phyloP scores from a whole-genome alignment of 2,888 invertebrate genomes.

The Embidobia sp. region DNA sequence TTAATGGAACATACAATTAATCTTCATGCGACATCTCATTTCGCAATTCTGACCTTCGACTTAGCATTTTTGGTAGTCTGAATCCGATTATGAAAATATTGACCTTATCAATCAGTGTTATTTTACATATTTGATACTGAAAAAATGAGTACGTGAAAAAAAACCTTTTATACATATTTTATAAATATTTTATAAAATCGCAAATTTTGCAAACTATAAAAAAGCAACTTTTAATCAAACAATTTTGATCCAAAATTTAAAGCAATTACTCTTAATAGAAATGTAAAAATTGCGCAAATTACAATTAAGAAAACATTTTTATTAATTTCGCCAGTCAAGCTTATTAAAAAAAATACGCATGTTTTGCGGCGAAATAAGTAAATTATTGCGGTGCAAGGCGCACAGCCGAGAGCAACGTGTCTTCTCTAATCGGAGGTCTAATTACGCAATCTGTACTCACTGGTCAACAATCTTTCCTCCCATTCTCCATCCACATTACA shows the following conservation, averaged over 20 bases:
- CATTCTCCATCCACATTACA: slow-evolving; percentile 49
- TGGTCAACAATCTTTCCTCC: slow-evolving; percentile 60
- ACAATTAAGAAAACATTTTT: slow-evolving; percentile 9
- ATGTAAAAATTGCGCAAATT: slow-evolving; percentile 18
- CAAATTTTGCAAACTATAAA: no score
- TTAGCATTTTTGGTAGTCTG: slow-evolving; percentile 25
- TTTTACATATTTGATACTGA: slow-evolving; percentile 28
- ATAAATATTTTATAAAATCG: no score
- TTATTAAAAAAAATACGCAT: slow-evolving; percentile 27
- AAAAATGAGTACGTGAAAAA: background rate
- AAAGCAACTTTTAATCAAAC: no score
- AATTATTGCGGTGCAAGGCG: slow-evolving; percentile 61
- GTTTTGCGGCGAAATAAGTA: slow-evolving; percentile 49
- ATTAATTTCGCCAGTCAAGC: slow-evolving; percentile 33
- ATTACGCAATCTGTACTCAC: slow-evolving; percentile 69
- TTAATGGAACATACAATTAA: slow-evolving; percentile 14
- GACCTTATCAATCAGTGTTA: slow-evolving; percentile 45
- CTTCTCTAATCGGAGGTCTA: slow-evolving; percentile 65
- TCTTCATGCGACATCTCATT: slow-evolving; percentile 21
- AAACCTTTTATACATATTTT: no score
- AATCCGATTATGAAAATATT: slow-evolving; percentile 32
- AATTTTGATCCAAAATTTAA: no score
- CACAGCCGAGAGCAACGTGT: slow-evolving; percentile 57
- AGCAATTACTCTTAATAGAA: slow-evolving; percentile 18
- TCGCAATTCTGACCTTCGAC: slow-evolving; percentile 40